These are phyloP conservation scores for Anoplius nigerrimus DNA, from an alignment of 2,888 invertebrate species.

Conservation along the genomic window DNA sequence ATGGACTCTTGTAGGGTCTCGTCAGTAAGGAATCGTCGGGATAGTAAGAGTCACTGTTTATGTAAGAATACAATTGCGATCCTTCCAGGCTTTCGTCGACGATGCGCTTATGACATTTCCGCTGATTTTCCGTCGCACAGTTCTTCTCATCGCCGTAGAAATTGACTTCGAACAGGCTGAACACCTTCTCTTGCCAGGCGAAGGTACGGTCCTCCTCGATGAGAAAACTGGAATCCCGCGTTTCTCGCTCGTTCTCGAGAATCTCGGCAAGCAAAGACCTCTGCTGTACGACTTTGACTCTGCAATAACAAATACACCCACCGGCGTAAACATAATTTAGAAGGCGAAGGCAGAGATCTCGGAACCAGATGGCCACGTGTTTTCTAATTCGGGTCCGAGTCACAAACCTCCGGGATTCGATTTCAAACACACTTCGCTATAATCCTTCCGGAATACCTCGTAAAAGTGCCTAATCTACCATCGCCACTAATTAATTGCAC, in stretches of 20 bases:
- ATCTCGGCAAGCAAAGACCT: conserved; percentile 69
- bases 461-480: no score
- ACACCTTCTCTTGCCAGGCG: conserved; percentile 85
- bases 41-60: conserved; percentile 78
- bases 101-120: conserved; percentile 76
- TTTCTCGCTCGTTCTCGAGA: conserved; percentile 67
- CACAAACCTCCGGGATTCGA: no score
- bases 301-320: conserved; percentile 58
- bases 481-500: no score
- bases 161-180: conserved; percentile 79
- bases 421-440: conserved; percentile 3
- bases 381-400: background rate
- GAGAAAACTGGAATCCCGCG: conserved; percentile 67
- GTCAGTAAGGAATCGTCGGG: conserved; percentile 65
- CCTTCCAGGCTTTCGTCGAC: conserved; percentile 66
- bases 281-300: conserved; percentile 69
- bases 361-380: conserved; percentile 31
- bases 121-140: conserved; percentile 80
- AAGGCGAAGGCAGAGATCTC: conserved; percentile 4
- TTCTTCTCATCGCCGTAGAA: conserved; percentile 80
- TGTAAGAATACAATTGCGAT: conserved; percentile 78
- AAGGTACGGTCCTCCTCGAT: conserved; percentile 74
- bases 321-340: conserved; percentile 42
- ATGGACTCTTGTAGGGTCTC: conserved; percentile 51
- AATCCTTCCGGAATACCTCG: background rate